Base-by-base conservation (phyloP, 2,888 invertebrate genomes). In the Drosophila pseudotakahashii region DNA sequence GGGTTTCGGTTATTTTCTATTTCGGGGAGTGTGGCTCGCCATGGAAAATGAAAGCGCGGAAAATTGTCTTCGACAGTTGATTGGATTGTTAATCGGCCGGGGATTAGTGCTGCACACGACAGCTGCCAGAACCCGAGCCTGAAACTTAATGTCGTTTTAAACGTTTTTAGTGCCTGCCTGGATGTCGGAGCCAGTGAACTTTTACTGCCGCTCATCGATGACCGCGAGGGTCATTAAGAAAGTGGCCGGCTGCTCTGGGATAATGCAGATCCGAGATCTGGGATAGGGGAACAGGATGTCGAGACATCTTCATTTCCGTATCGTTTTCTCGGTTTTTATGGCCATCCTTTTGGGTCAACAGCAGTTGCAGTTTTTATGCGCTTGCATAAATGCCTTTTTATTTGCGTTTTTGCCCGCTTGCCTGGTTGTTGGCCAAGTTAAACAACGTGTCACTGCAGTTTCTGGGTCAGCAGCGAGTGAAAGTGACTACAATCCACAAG, bases 231-330 rank as follows among this genome's bases (percentile, higher is more conserved):
- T 59, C 69, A 80, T 80, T 80, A 82, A 86, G 77, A 75, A 79
- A 82, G 75, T 59, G 54, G 72, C 69, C 67, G 69, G 72, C 79
- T 72, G 75, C 37, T 32, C 3, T 3, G 58, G 58, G 44, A 7
- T 45, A 45, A 19, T 32, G 30, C 59, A 63, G 36, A 64, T 55
- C 16, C 2, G 34, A 7, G 42, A 48, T 47, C 48, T 19, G 37
- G 34, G 42, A 55, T 34, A 39, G 23, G 45, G 67, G 52, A 64
- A 71, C 84, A 81, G 87, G 81, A 81, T 81, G 81, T 83, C 66
- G 67, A 19, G 62, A 84, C 68, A 78, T 87, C 87, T 87, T 84
- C 73, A 87, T 81, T 81, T 81, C 81, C 87, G 87, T 64, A 82
- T 63, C 53, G 36, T 14, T 23, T 55, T 54, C 23, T 72, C 59